Base-by-base conservation (phyloP, 2,797 vertebrate genomes). In the Mareca strepera region DNA sequence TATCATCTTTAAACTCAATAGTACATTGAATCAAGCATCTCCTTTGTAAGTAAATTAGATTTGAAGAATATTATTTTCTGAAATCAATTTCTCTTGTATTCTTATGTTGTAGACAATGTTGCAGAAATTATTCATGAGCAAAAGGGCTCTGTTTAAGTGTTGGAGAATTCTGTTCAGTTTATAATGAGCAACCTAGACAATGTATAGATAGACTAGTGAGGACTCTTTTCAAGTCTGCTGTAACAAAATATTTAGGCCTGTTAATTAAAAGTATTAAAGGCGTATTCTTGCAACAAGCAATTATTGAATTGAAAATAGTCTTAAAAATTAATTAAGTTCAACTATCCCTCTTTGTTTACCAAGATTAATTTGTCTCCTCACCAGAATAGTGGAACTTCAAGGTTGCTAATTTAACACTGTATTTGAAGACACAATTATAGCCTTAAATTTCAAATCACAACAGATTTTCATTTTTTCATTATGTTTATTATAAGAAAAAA, bases 211-310 rank as follows among this genome's bases (percentile, higher is more conserved):
- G n/a, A 17, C 60, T 64, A 53, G 56, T 56, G 31, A 89, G 48
- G 25, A 63, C 41, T 79, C n/a, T 85, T 59, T 76, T 82, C 60
- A 74, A 70, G 37, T 29, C 48, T 1, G 3, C 46, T 41, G 53
- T 77, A 82, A 75, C n/a, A 62, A 95, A 95, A 87, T 73, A 91
- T 81, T 92, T 78, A 82, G 41, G 82, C 17, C 29, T 77, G 84
- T 80, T 91, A 94, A 95, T 93, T 87, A 94, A 85, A 89, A 93
- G 23, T 43, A 75, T 92, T 94, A 72, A 85, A 87, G 31, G 31
- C 68, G 44, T 67, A 72, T 77, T 70, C 12, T 82, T 66, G 28
- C 22, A 95, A 91, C 48, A 77, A 91, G 81, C 11, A 85, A 75
- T 91, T 92, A 82, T 3, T 20, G 39, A 85, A 60, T 41, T 53